Percentiles rank a stretch among this genome's conserved stretches.
These are phyloP conservation scores for Drosophila sp. DNA, from an alignment of 1,140 invertebrate species.

Conservation along the genomic window DNA sequence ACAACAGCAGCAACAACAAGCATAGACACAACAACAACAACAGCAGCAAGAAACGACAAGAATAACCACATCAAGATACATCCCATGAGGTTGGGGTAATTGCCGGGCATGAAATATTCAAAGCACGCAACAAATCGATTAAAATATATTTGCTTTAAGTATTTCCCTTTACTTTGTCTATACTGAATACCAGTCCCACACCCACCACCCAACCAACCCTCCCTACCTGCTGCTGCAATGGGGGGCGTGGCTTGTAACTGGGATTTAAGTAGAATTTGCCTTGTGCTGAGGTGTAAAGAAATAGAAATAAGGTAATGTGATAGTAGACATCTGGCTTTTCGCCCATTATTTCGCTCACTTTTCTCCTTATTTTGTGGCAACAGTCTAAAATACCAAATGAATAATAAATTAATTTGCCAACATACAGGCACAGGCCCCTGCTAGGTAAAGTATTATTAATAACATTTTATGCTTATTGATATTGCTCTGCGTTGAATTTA, in stretches of 20 bases:
- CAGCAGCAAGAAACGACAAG: conserved; percentile 20
- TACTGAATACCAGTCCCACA: neutral
- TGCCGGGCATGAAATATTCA: conserved; percentile 58
- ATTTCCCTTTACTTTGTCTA: conserved; percentile 12
- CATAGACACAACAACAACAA: neutral
- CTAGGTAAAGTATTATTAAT: neutral
- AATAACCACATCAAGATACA: conserved; percentile 15
- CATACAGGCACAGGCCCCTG: neutral
- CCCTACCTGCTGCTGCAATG: conserved; percentile 2
- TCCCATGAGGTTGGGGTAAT: conserved; percentile 49
- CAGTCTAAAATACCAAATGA: neutral
- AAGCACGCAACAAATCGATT: conserved; percentile 77
- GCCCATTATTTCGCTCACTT: neutral
- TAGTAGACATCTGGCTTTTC: conserved; percentile 36
- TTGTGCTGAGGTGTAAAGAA: conserved; percentile 2
- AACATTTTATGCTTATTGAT: conserved; percentile 9
- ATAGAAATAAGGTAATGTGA: conserved; percentile 10
- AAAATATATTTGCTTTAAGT: conserved; percentile 62
- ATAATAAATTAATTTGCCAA: conserved; percentile 8
- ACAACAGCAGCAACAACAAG: conserved; percentile 16
- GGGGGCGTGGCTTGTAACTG: conserved; percentile 24
- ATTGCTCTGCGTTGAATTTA: conserved; percentile 1
- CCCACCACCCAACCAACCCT: neutral
- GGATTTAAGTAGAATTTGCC: neutral
- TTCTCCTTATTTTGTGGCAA: conserved; percentile 14